Base-by-base conservation (phyloP, 35 echinoderm and acorn worm species). In the Amphiura filiformis region DNA sequence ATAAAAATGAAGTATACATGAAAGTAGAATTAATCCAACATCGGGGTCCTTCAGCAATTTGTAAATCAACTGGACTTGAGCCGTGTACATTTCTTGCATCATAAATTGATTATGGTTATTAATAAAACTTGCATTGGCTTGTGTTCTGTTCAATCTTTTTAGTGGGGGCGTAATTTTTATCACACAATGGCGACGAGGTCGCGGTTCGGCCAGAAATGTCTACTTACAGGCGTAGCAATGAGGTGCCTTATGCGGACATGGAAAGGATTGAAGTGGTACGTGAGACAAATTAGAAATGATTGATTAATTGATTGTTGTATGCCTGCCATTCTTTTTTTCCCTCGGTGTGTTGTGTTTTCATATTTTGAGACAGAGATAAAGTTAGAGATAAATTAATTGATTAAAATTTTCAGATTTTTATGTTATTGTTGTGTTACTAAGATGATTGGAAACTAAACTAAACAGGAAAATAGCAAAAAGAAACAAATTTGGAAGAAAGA, bases 121-220 rank as follows among this genome's bases (percentile, higher is more conserved):
- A n/a, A 47, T 47, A 47, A 47, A 47, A 4, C 41, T 47, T 47
- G 41, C 17, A n/a, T 70, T 70, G 17, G 7, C 26, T 1, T 80
- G 78, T 80, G 76, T 37, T 80, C 38, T 17, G 78, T 80, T 80
- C 78, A 80, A 80, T 37, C 26, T 70, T 70, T 70, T 70, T 70
- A 70, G 61, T 70, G 17, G 15, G 61, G 61, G 15, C 11, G 61
- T 11, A 70, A 70, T 70, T 70, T 70, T 70, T 70, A 15, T 70
- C 61, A 70, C 61, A 70, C 61, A 26, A 70, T 70, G 61, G 61
- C 61, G 28, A 18, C 7, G 26, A 70, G 61, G 28, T 70, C 61
- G 28, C 61, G 61, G 20, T 70, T 70, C 17, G 61, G 61, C 61
- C 61, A 70, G 61, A 18, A 70, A 70, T 70, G 61, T 70, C 61